Evolutionary conservation across 2,113 vertebrate species (phyloP), one percentile per base, ranked within the genome.

Genomic region (Nothoprocta pentlandii): DNA sequence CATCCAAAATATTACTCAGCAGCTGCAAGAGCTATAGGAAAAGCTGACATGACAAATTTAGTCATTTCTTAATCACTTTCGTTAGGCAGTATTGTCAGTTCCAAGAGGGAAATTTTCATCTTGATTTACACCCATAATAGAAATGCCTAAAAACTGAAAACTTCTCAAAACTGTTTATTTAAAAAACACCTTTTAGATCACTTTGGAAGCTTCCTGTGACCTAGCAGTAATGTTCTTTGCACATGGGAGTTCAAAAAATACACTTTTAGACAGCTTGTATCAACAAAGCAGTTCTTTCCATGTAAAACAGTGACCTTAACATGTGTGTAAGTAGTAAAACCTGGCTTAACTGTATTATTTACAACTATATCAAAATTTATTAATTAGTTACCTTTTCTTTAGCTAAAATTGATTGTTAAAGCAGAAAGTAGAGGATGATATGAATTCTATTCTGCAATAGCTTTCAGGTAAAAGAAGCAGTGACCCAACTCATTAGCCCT

Each of bases 401-500:
- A 97, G 97, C 96, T 94, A 96, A 97, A 97, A 98, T 97, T 97
- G 97, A 98, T 97, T 97, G 96, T 98, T 98, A 98, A 98, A 96
- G 95, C 96, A 97, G 93, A 98, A 98, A 93, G 96, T 95, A 96
- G 96, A 96, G 92, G 91, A 95, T 97, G 92, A 93, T 98, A 91
- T 49, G 95, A 97, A 96, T 97, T 85, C 96, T 96, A 34, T 98
- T 98, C 98, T 98, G 98, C 98, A 97, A 97, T 97, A 98, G 98
- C 97, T 97, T 97, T 97, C 97, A 98, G 98, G 99, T 99, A 99
- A 99, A 99, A 99, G 98, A 99, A 98, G 98, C 98, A 89, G 98
- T 99, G 99, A 99, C 99, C 99, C 97, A 95, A 98, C 98, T 99
- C 99, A 99, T 99, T 99, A 99, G 98, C 98, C 98, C 98, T 98